Evolutionary conservation across 1,140 invertebrate genomes (phyloP).

Genomic region (Oryzaephilus surinamensis): DNA sequence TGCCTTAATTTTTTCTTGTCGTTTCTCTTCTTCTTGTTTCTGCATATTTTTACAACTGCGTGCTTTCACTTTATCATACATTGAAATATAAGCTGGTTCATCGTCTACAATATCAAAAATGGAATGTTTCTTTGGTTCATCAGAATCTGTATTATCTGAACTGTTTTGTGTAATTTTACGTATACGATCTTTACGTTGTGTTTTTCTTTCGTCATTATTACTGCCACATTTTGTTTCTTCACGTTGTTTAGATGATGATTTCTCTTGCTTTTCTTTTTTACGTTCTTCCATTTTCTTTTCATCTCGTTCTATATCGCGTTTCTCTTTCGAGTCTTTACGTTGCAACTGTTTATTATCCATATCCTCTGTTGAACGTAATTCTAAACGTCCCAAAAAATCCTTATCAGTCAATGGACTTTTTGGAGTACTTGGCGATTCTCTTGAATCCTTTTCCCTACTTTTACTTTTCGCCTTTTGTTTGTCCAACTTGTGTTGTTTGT

Average conservation of each 20-base stretch:
- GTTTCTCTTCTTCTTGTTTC: conserved; percentile 78
- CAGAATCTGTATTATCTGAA: conserved; percentile 59
- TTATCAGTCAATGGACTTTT: conserved; percentile 40
- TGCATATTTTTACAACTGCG: conserved; percentile 83
- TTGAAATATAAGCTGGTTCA: conserved; percentile 85
- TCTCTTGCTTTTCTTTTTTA: conserved; percentile 10
- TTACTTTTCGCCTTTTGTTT: conserved; percentile 33
- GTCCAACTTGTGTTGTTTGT: conserved; percentile 25
- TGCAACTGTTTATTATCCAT: conserved; percentile 43
- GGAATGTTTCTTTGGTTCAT: conserved; percentile 74
- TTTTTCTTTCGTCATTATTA: conserved; percentile 26
- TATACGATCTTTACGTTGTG: conserved; percentile 36
- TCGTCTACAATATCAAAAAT: conserved; percentile 86
- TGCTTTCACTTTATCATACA: conserved; percentile 98
- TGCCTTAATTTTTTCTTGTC: conserved; percentile 75
- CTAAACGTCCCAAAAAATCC: conserved; percentile 52
- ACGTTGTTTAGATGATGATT: conserved; percentile 8
- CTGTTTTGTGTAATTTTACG: conserved; percentile 41
- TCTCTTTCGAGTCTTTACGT: conserved; percentile 20
- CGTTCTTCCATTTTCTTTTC: conserved; percentile 17
- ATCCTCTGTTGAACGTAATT: conserved; percentile 46
- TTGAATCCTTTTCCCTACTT: conserved; percentile 32
- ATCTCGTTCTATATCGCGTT: conserved; percentile 8
- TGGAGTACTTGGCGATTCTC: conserved; percentile 16
- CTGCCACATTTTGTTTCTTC: conserved; percentile 14